Conservation (phyloP, 1,140 invertebrate species). For the Leptinotarsa texana region DNA sequence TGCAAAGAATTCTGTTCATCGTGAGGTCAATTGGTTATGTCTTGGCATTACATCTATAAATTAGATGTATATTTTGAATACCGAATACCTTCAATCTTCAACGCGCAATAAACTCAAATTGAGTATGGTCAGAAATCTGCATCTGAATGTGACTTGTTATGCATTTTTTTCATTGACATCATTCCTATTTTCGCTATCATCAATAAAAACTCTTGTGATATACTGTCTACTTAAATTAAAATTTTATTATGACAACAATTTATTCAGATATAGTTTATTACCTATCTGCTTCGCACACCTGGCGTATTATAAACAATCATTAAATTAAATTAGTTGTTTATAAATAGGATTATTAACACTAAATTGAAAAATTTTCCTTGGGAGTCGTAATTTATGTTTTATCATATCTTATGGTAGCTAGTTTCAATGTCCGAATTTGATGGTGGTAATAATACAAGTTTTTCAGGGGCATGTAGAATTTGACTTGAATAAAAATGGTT, state of each 20-base stretch:
- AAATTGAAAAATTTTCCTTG: background rate
- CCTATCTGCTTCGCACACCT: slow-evolving; percentile 1
- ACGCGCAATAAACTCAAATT: background rate
- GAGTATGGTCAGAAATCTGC: slow-evolving; percentile 7
- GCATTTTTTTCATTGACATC: background rate
- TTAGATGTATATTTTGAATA: no score
- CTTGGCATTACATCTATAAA: no score
- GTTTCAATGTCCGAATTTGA: background rate
- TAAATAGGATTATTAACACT: slow-evolving; percentile 1
- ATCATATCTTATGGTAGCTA: background rate
- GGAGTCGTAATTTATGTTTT: background rate
- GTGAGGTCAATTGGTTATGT: no score
- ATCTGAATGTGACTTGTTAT: background rate
- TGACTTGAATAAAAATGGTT: background rate
- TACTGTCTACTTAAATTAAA: background rate
- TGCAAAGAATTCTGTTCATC: no score
- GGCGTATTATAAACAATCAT: slow-evolving; percentile 1
- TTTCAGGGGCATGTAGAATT: background rate
- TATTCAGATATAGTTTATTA: slow-evolving; percentile 1
- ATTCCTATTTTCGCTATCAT: background rate
- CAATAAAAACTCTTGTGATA: background rate
- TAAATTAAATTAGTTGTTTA: background rate
- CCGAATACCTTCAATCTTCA: no score
- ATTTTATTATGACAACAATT: slow-evolving; percentile 7
- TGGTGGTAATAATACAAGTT: background rate